phyloP scores from a whole-genome alignment of 1,140 invertebrate species.

The Listronotus oregonensis region DNA sequence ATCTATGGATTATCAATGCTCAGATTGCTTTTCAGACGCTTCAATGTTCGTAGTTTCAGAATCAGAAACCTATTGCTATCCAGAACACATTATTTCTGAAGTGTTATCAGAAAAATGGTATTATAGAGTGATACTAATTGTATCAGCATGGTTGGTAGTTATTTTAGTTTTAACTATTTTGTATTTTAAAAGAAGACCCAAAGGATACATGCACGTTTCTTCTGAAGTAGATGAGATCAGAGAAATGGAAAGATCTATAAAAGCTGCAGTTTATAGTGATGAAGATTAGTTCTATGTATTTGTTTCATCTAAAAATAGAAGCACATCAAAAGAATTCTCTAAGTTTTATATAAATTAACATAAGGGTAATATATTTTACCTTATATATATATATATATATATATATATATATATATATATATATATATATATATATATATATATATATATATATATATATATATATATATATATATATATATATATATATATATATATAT shows the following conservation, averaged over 20 bases:
- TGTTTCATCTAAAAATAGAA: too few relatives aligned
- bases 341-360: too few relatives aligned
- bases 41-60: conserved; percentile 45
- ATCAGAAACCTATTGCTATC: conserved; percentile 55
- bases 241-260: conserved; percentile 40
- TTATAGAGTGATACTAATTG: conserved; percentile 31
- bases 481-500: too few relatives aligned
- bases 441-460: too few relatives aligned
- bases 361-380: too few relatives aligned
- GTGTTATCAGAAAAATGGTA: conserved; percentile 52
- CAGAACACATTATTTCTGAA: conserved; percentile 45
- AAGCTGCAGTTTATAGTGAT: conserved; percentile 44
- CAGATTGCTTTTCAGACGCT: conserved; percentile 61
- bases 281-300: conserved; percentile 28
- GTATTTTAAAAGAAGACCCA: conserved; percentile 24
- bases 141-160: conserved; percentile 4
- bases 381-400: too few relatives aligned
- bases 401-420: too few relatives aligned
- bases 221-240: conserved; percentile 35
- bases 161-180: conserved; percentile 23
- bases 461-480: too few relatives aligned
- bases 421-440: too few relatives aligned
- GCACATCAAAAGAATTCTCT: too few relatives aligned
- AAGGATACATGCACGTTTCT: conserved; percentile 21
- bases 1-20: conserved; percentile 63